phyloP scores from a whole-genome alignment of 2,113 vertebrate species.

The Takifugu flavidus region DNA sequence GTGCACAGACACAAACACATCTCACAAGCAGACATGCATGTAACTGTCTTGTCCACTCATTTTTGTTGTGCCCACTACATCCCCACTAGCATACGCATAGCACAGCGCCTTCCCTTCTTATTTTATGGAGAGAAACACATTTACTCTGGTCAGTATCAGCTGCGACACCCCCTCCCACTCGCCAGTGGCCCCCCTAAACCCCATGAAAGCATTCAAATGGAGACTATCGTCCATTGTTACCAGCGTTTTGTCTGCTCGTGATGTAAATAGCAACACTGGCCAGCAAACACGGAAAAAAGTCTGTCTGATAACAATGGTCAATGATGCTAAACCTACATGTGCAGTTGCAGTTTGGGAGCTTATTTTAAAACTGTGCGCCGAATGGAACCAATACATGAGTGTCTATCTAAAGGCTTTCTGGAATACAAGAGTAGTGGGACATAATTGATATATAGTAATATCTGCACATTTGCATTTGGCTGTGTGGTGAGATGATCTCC shows the following conservation, averaged over 20 bases:
- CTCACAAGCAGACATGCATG: constrained; percentile 8
- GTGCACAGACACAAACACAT: constrained; percentile 21
- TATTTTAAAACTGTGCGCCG: neutral
- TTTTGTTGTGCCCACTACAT: constrained; percentile 75
- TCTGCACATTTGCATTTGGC: constrained; percentile 3
- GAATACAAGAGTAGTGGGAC: neutral
- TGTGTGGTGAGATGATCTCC: constrained; percentile 38
- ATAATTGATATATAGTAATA: no score
- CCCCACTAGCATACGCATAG: constrained; percentile 74
- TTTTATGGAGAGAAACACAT: constrained; percentile 67
- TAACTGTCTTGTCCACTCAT: constrained; percentile 5
- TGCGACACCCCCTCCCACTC: constrained; percentile 39
- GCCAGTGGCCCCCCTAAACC: constrained; percentile 1
- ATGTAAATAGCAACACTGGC: constrained; percentile 69
- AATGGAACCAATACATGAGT: neutral
- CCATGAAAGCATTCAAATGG: constrained; percentile 67
- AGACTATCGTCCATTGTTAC: constrained; percentile 64
- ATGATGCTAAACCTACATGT: constrained; percentile 10
- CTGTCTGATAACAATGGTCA: constrained; percentile 31
- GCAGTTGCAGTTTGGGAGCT: neutral
- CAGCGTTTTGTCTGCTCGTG: constrained; percentile 56
- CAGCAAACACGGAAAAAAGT: constrained; percentile 38
- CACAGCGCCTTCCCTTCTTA: constrained; percentile 16
- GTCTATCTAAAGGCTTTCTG: no score
- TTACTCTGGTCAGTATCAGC: constrained; percentile 81